phyloP scores from a whole-genome alignment of 2,113 vertebrate species.

The Entelurus aequoreus region DNA sequence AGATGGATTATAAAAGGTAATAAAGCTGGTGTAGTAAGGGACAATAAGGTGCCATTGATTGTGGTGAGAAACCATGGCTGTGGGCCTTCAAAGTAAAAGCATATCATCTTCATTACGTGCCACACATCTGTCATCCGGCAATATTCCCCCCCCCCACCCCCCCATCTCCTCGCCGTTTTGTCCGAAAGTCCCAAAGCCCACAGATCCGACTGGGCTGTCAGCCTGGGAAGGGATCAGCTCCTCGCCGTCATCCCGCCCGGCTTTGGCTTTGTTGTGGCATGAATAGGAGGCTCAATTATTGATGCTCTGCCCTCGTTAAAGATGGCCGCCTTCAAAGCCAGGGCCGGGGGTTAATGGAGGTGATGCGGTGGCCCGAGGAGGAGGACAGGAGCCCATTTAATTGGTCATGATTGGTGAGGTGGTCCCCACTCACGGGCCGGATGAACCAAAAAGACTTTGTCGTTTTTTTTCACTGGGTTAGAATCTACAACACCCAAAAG shows the following conservation, averaged over 20 bases:
- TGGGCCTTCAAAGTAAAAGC: slow-evolving; percentile 49
- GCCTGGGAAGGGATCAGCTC: slow-evolving; percentile 20
- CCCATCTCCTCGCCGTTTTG: slow-evolving; percentile 31
- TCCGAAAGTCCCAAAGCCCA: slow-evolving; percentile 21
- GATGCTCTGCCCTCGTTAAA: slow-evolving; percentile 65
- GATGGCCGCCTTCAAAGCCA: slow-evolving; percentile 38
- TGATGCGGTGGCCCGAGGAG: slow-evolving; percentile 37
- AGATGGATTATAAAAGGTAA: not conserved
- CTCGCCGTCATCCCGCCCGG: slow-evolving; percentile 33
- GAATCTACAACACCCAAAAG: too few relatives aligned
- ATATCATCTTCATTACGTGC: slow-evolving; percentile 54
- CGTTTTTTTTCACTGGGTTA: too few relatives aligned
- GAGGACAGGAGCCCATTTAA: slow-evolving; percentile 47
- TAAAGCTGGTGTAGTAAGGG: slow-evolving; percentile 12
- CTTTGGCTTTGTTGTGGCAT: slow-evolving; percentile 61
- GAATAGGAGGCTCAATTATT: slow-evolving; percentile 67
- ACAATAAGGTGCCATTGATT: slow-evolving; percentile 4
- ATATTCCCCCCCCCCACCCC: slow-evolving; percentile 15
- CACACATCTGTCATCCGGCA: slow-evolving; percentile 42
- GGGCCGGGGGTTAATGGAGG: slow-evolving; percentile 42
- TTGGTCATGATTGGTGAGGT: slow-evolving; percentile 45
- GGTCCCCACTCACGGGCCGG: slow-evolving; percentile 9
- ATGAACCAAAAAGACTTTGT: too few relatives aligned
- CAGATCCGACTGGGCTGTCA: slow-evolving; percentile 30
- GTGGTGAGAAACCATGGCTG: slow-evolving; percentile 14